Base-by-base conservation (phyloP, 2,113 vertebrate species). In the Silurus asotus region DNA sequence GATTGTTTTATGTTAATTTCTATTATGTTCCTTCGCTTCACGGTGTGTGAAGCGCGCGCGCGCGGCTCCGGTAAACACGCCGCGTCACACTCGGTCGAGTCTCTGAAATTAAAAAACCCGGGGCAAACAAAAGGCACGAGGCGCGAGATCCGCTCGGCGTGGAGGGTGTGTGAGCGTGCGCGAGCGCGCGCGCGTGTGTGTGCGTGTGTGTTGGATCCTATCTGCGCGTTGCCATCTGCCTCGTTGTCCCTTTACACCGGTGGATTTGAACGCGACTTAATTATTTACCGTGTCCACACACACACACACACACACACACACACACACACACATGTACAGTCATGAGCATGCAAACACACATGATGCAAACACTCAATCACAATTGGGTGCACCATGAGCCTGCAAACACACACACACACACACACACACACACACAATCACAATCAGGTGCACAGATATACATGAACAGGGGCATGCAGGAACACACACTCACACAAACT, bases 151-250 rank as follows among this genome's bases (percentile, higher is more conserved):
- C 48, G 62, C 53, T 70, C 48, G 25, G 53, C 55, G 3, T 20
- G n/a, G 49, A 10, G 77, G n/a, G 19, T 13, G 51, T 49, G 76
- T 70, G 49, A 64, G 61, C 13, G 55, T 25, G 70, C 58, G 83
- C 95, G 96, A 94, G 94, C 95, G 96, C 96, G 95, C 92, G 92
- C 94, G 95, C 95, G 96, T n/a, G 79, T 6, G 83, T 23, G 95
- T 95, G 96, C 95, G 95, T 94, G 93, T 13, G 95, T 96, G 89
- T 90, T 92, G 94, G 94, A 94, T 96, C 96, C 96, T 97, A 98
- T 98, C 97, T 97, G 96, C 96, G 94, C 96, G 93, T 95, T 95
- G 97, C 97, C 98, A 99, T 98, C 97, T 99, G 97, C 97, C 96
- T 94, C 93, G 25, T 79, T 79, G 77, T 79, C 93, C 93, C 81